These are phyloP conservation scores for Anser cygnoides DNA, from an alignment of 2,113 vertebrate species.

Conservation along the genomic window DNA sequence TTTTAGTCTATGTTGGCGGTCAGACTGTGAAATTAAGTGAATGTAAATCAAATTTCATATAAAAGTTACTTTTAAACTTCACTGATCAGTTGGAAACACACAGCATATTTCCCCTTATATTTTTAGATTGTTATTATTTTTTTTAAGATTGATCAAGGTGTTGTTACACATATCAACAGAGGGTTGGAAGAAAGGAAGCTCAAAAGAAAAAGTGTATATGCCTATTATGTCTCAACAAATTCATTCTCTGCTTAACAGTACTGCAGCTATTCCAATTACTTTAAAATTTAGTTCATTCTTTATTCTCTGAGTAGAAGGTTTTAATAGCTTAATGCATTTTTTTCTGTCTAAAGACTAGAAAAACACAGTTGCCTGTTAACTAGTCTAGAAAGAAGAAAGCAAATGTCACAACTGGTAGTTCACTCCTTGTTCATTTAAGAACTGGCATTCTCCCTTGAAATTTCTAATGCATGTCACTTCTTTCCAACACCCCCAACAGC, in stretches of 20 bases:
- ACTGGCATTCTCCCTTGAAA: background rate
- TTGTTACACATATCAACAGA: background rate
- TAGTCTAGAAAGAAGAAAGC: background rate
- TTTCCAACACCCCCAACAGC: background rate
- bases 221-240: background rate
- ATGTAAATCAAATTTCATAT: background rate
- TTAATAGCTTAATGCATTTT: background rate
- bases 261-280: background rate
- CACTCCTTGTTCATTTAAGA: background rate
- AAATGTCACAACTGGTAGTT: background rate
- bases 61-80: background rate
- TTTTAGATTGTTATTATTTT: background rate
- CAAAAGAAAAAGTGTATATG: background rate
- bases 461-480: background rate
- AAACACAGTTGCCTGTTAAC: background rate
- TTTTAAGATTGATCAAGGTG: background rate
- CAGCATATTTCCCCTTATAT: background rate
- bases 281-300: background rate
- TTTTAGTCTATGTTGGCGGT: background rate
- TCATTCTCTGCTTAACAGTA: background rate
- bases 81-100: background rate
- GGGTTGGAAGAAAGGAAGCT: background rate
- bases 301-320: background rate
- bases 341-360: background rate
- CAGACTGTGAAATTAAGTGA: background rate